Evolutionary conservation across 2,113 vertebrate genomes (phyloP).

Genomic region (Oplegnathus fasciatus): DNA sequence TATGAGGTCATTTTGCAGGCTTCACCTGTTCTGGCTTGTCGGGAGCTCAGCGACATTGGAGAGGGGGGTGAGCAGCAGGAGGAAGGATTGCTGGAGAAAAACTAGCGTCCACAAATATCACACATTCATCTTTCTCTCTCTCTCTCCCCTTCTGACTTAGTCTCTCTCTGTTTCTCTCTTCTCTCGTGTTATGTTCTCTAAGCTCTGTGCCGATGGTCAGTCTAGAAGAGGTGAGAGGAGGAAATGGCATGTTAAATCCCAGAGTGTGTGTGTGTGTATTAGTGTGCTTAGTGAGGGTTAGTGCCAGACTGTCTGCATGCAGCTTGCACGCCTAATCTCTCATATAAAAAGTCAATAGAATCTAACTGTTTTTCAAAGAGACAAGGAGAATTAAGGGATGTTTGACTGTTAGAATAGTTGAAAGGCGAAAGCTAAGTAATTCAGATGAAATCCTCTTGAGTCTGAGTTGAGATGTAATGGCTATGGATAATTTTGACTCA

Average conservation of each 20-base stretch:
- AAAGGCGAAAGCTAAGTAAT: slow-evolving; percentile 37
- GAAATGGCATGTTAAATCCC: slow-evolving; percentile 43
- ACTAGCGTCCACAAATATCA: slow-evolving; percentile 47
- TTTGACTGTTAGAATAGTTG: slow-evolving; percentile 44
- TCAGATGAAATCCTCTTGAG: slow-evolving; percentile 50
- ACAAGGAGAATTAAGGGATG: slow-evolving; percentile 38
- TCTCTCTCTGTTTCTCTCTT: slow-evolving; percentile 15
- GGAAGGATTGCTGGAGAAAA: slow-evolving; percentile 27
- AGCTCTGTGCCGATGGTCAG: slow-evolving; percentile 39
- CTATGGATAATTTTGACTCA: slow-evolving; percentile 35
- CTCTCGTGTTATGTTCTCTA: slow-evolving; percentile 4
- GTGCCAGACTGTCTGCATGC: slow-evolving; percentile 38
- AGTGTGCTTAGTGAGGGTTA: slow-evolving; percentile 18
- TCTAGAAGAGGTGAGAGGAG: slow-evolving; percentile 37
- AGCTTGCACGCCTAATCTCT: slow-evolving; percentile 45
- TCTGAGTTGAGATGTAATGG: slow-evolving; percentile 32
- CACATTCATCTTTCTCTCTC: slow-evolving; percentile 56
- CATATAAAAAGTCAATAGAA: slow-evolving; percentile 50
- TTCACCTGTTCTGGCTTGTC: slow-evolving; percentile 47
- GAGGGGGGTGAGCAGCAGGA: slow-evolving; percentile 27
- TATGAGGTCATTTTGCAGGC: slow-evolving; percentile 9
- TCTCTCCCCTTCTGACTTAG: background rate
- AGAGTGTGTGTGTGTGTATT: slow-evolving; percentile 11
- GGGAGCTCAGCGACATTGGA: slow-evolving; percentile 44
- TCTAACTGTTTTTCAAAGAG: slow-evolving; percentile 58